Evolutionary conservation across 2,888 invertebrate species (phyloP).

Genomic region (Eilema caniola): DNA sequence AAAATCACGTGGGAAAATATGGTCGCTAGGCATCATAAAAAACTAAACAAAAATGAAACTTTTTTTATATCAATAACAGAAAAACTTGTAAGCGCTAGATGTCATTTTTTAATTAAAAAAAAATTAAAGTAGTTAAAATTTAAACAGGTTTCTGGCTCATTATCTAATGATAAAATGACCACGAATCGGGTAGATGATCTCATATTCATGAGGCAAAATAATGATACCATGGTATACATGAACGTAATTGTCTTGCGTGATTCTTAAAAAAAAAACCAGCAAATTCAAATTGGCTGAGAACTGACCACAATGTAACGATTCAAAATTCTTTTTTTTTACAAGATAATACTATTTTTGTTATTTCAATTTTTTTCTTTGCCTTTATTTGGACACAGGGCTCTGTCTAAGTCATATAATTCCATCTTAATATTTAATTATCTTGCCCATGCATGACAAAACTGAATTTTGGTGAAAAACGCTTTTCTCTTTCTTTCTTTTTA

Average conservation of each 20-base stretch:
- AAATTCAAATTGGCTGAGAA: slow-evolving; percentile 1
- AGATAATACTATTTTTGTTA: not conserved
- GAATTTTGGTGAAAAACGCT: too few species aligned
- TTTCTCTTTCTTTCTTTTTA: too few species aligned
- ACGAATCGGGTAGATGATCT: slow-evolving; percentile 16
- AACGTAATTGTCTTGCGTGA: slow-evolving; percentile 6
- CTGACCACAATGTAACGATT: not conserved
- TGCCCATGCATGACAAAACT: too few species aligned
- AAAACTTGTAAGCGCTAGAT: not conserved
- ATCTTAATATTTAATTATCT: too few species aligned
- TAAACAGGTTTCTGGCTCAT: slow-evolving; percentile 12
- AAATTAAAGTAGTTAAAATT: not conserved
- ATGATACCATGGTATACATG: slow-evolving; percentile 2
- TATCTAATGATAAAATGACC: slow-evolving; percentile 9
- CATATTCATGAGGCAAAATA: slow-evolving; percentile 9
- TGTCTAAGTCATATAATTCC: too few species aligned
- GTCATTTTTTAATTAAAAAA: not conserved
- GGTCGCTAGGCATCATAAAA: not conserved
- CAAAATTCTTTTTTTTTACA: too few species aligned
- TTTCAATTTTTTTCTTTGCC: not conserved
- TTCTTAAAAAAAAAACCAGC: slow-evolving; percentile 11
- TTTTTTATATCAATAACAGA: not conserved
- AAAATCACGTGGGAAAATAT: not conserved
- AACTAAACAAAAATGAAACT: not conserved
- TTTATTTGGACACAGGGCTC: too few species aligned